Percentiles rank a stretch among this genome's conserved stretches.
Conservation (phyloP, 1,140 invertebrate species). For the Drosophila sulfurigaster region DNA sequence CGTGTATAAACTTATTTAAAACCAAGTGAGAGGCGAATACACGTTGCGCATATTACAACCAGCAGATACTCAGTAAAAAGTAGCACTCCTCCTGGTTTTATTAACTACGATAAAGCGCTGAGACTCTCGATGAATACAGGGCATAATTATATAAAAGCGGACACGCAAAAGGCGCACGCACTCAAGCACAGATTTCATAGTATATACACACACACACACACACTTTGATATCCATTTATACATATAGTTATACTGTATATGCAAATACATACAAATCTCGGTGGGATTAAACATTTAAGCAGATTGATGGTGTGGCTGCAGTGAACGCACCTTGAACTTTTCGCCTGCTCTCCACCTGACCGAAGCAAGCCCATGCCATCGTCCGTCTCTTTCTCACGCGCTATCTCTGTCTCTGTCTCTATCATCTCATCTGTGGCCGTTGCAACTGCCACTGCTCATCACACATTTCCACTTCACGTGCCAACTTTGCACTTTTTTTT, state of each 20-base stretch:
- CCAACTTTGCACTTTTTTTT: conserved; percentile 40
- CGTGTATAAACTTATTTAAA: conserved; percentile 81
- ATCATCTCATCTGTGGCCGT: background rate
- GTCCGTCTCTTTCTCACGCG: background rate
- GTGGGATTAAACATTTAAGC: conserved; percentile 80
- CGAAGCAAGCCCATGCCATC: background rate
- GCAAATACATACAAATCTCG: conserved; percentile 64
- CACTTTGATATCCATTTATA: conserved; percentile 8
- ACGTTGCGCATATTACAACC: background rate
- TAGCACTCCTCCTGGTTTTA: background rate
- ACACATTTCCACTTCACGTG: conserved; percentile 46
- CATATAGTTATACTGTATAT: conserved; percentile 6
- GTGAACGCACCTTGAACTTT: conserved; percentile 68
- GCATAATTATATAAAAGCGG: conserved; percentile 19
- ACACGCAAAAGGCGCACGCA: conserved; percentile 19
- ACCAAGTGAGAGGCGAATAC: background rate
- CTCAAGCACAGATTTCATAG: conserved; percentile 33
- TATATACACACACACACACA: background rate
- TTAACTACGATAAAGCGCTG: background rate
- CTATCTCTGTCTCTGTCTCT: too few relatives aligned
- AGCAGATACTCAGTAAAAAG: background rate
- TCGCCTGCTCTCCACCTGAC: conserved; percentile 7
- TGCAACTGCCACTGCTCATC: conserved; percentile 25
- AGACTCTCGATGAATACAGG: background rate
- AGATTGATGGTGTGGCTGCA: conserved; percentile 70